Base-by-base conservation (phyloP, 2,888 invertebrate species). In the Drosophila antonietae region DNA sequence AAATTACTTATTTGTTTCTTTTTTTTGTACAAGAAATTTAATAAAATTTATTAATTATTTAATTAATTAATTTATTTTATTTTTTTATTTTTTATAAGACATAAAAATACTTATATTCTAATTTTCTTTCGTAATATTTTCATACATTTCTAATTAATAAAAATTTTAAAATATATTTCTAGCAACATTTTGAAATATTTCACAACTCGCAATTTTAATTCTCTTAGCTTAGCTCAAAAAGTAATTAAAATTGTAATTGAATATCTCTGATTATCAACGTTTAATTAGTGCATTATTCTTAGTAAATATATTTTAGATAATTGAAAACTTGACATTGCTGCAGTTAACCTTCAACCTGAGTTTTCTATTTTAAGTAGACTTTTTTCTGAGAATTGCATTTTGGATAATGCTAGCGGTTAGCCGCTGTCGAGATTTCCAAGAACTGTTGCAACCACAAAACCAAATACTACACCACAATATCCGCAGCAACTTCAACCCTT, bases 361-460 rank as follows among this genome's bases (percentile, higher is more conserved):
- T 56, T 59, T 58, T 39, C 5, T 9, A 12, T 46, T 62, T 65
- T 62, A 78, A 73, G 68, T 62, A 65, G 52, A 74, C 33, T 12
- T 51, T 12, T 51, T 60, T 35, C 47, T 46, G 44, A 35, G 62
- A 47, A 47, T n/a, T 51, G 49, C 33, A 51, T 3, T 35, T 46
- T 44, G 49, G 43, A 46, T 18, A 62, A 56, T 46, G 60, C 37
- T 53, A 63, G 39, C 20, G 33, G 57, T 64, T 35, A 64, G 39
- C 39, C 23, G 46, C 20, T 14, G 18, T 28, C n/a, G 53, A 57
- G 53, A 78, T 49, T 76, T 78, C 58, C 58, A 61, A 59, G 74
- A 73, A 62, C 10, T 28, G 41, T 15, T 46, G 53, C 55, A 57
- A 10, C 23, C 18, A 20, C 39, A 15, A n/a, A 41, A 23, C 15